phyloP scores from a whole-genome alignment of 2,888 invertebrate genomes.

The Ectobius pallidus region DNA sequence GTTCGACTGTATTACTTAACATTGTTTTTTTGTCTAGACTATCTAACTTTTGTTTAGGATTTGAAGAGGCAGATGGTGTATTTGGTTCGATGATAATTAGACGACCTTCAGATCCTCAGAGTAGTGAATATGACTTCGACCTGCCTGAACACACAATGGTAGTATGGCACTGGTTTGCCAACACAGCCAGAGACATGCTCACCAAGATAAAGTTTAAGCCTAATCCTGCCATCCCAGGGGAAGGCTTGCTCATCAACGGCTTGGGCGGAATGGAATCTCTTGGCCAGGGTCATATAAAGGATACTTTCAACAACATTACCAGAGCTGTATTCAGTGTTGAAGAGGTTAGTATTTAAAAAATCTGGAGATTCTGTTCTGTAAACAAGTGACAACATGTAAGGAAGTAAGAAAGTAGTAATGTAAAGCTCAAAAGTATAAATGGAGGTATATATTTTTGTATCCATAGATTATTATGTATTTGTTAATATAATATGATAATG shows the following conservation, averaged over 20 bases:
- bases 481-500: too few relatives aligned
- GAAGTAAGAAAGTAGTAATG: too few relatives aligned
- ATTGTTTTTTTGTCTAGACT: too few relatives aligned
- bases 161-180: slow-evolving; percentile 57
- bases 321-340: slow-evolving; percentile 48
- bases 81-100: slow-evolving; percentile 55
- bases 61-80: slow-evolving; percentile 57
- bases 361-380: too few relatives aligned
- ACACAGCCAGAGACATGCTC: slow-evolving; percentile 47
- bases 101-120: slow-evolving; percentile 48
- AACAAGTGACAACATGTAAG: too few relatives aligned
- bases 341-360: slow-evolving; percentile 46
- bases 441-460: too few relatives aligned
- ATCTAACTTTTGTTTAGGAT: too few relatives aligned
- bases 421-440: too few relatives aligned
- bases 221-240: slow-evolving; percentile 45
- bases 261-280: slow-evolving; percentile 47
- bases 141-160: slow-evolving; percentile 57
- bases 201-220: slow-evolving; percentile 46
- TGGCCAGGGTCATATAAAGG: slow-evolving; percentile 31
- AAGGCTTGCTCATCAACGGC: slow-evolving; percentile 50
- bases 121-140: slow-evolving; percentile 56
- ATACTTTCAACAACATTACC: slow-evolving; percentile 45
- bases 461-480: too few relatives aligned
- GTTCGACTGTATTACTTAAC: too few relatives aligned